Evolutionary conservation across 2,888 invertebrate genomes (phyloP).

Genomic region (Heliconius sara): DNA sequence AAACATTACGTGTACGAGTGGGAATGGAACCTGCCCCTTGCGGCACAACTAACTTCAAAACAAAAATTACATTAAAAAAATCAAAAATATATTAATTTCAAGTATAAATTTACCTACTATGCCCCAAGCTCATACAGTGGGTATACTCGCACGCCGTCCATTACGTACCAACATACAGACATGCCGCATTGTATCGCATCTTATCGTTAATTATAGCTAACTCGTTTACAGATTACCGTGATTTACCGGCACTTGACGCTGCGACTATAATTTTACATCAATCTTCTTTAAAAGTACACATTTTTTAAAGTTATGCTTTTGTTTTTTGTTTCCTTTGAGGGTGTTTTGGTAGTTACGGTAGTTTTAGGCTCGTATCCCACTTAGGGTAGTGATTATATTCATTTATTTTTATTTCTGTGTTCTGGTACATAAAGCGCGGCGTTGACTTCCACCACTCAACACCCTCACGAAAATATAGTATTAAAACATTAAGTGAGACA

Average conservation of each 20-base stretch:
- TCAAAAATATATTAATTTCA: neutral
- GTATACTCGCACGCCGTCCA: slow-evolving; percentile 60
- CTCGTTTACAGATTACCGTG: slow-evolving; percentile 71
- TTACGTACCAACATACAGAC: slow-evolving; percentile 57
- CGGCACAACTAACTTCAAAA: neutral
- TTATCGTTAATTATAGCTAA: slow-evolving; percentile 76
- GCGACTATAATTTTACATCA: slow-evolving; percentile 53
- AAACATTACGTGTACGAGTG: neutral
- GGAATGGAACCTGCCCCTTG: neutral
- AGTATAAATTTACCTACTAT: slow-evolving; percentile 43
- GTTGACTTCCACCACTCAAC: neutral
- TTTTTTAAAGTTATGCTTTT: neutral
- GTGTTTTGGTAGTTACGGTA: neutral
- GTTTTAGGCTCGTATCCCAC: neutral
- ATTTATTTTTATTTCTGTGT: neutral
- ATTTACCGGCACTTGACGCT: slow-evolving; percentile 62
- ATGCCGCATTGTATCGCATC: slow-evolving; percentile 58
- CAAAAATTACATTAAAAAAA: neutral
- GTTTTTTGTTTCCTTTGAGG: neutral
- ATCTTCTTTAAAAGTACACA: slow-evolving; percentile 52
- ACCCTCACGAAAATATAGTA: no score
- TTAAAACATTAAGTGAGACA: no score
- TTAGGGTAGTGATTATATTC: neutral
- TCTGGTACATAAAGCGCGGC: neutral
- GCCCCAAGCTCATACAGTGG: slow-evolving; percentile 48